phyloP scores from a whole-genome alignment of 2,797 vertebrate species.

The Sebastes jordani region DNA sequence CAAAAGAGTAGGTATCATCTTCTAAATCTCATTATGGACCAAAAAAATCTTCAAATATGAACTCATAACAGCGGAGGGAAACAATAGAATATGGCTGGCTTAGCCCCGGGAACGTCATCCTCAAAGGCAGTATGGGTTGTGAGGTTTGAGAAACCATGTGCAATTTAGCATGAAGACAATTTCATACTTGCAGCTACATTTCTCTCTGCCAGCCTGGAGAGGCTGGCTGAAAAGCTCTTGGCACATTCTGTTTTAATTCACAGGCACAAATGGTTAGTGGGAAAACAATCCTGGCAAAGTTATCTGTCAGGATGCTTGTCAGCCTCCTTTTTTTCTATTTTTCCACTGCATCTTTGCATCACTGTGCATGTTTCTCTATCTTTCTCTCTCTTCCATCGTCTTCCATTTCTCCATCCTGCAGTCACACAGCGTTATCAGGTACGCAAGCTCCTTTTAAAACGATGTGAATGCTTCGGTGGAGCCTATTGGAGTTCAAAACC shows the following conservation, averaged over 20 bases:
- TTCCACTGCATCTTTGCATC: conserved; percentile 11
- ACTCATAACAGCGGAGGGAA: conserved; percentile 26
- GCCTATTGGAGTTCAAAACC: conserved; percentile 33
- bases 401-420: neutral
- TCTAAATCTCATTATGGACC: conserved; percentile 20
- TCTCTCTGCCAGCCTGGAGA: conserved; percentile 49
- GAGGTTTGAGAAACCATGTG: conserved; percentile 62
- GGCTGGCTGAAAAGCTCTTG: conserved; percentile 49
- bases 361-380: neutral
- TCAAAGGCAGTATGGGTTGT: conserved; percentile 28
- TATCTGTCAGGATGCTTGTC: conserved; percentile 41
- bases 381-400: neutral
- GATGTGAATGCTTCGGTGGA: conserved; percentile 22
- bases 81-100: conserved; percentile 40
- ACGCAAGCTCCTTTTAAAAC: conserved; percentile 14
- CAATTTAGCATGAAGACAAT: conserved; percentile 70
- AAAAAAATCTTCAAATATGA: conserved; percentile 11
- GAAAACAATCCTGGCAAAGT: conserved; percentile 53
- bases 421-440: conserved; percentile 19
- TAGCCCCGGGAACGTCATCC: conserved; percentile 25
- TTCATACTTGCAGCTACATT: conserved; percentile 56
- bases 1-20: neutral
- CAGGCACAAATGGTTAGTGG: conserved; percentile 55
- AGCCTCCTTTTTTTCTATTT: neutral
- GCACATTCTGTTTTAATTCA: conserved; percentile 47